Percentiles rank a stretch among this genome's conserved stretches.
phyloP scores from a whole-genome alignment of 2,888 invertebrate genomes.

The Chymomyza fuscimana region DNA sequence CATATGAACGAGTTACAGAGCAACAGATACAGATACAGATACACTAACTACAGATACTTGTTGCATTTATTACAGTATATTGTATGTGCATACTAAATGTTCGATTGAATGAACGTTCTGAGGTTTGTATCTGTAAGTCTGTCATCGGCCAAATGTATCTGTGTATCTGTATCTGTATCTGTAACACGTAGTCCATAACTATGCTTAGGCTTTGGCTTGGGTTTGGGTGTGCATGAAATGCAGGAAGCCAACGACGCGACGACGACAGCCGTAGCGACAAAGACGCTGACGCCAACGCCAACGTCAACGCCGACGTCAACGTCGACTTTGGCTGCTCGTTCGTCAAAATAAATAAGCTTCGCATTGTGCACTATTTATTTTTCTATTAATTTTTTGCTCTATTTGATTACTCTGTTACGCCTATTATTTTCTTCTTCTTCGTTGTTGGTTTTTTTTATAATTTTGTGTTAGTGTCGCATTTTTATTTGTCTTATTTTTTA shows the following conservation, averaged over 20 bases:
- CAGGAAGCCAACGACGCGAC: slow-evolving; percentile 50
- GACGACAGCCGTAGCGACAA: background rate
- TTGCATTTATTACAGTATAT: slow-evolving; percentile 62
- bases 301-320: background rate
- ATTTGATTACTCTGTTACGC: background rate
- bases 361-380: slow-evolving; percentile 11
- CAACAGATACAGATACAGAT: background rate
- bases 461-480: background rate
- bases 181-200: slow-evolving; percentile 38
- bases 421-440: background rate
- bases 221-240: slow-evolving; percentile 17
- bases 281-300: background rate
- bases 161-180: slow-evolving; percentile 34
- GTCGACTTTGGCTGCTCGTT: slow-evolving; percentile 1
- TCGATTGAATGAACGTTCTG: slow-evolving; percentile 62
- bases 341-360: slow-evolving; percentile 42
- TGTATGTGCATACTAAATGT: slow-evolving; percentile 22
- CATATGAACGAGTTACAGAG: slow-evolving; percentile 47
- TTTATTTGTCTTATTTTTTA: slow-evolving; percentile 2
- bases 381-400: slow-evolving; percentile 4
- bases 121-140: slow-evolving; percentile 15
- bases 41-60: slow-evolving; percentile 59
- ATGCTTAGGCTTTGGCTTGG: slow-evolving; percentile 19
- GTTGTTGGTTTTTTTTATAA: background rate
- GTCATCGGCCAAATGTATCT: background rate